Base-by-base conservation (phyloP, 2,888 invertebrate genomes). In the Brassicogethes aeneus region DNA sequence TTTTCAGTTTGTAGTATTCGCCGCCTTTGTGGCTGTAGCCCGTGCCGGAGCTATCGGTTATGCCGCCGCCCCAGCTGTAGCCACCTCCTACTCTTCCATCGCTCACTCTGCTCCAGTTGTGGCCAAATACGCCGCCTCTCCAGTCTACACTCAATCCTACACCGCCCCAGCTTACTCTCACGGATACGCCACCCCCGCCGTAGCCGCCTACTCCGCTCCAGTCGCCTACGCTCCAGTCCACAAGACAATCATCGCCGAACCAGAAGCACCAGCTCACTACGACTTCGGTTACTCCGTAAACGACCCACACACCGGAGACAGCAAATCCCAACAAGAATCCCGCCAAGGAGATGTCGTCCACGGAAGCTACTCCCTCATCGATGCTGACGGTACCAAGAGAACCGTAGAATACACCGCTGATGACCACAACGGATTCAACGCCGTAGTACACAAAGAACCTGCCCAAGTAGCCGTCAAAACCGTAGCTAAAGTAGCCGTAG, bases 251-350 rank as follows among this genome's bases (percentile, higher is more conserved):
- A 72, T 72, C 53, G 73, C 32, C 14, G 32, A 32, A 32, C 73
- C 32, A 10, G 32, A 32, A 32, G 32, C 32, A 3, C 32, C 32
- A 32, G 32, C 32, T 32, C 49, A 57, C 40, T 57, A 57, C 47
- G 56, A 57, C 38, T 57, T 51, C 44, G 56, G 53, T 29, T 57
- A 57, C 45, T 44, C 47, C 34, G 56, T 56, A 14, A 53, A 41
- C 42, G 55, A 55, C 41, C 55, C 56, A 37, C 52, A 51, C 44
- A 73, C 73, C 39, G 73, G 53, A 70, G 74, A 74, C 66, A 68
- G 52, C 62, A 74, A 74, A 63, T 66, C 64, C 13, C 79, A 79
- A 64, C 76, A 77, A 50, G 79, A 79, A 68, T 74, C 76, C 48
- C 76, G 79, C 44, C 66, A 69, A 34, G 73, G 73, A 2, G 71